Evolutionary conservation across 2,113 vertebrate species (phyloP), one percentile per base, ranked within the genome.

Genomic region (Rhineura floridana): DNA sequence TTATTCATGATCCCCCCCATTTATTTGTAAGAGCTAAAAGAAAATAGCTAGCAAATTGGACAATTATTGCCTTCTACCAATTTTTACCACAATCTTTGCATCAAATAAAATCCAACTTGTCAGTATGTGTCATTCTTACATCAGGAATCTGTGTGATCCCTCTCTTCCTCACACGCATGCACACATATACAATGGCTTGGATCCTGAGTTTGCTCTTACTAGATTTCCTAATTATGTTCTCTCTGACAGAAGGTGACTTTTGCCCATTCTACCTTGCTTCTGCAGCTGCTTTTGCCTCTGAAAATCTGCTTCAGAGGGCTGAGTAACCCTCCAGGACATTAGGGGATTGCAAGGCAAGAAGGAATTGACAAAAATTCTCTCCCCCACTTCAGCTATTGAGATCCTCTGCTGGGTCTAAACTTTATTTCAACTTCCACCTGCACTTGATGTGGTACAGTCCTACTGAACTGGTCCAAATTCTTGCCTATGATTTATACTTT

Each of bases 41-140:
- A 69, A 89, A 91, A 85, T 81, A 46, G 91, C 33, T 63, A 87
- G 90, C 48, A 81, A 85, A 86, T 82, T 90, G 83, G 28, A 36
- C 88, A 86, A 88, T 86, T 83, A 72, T 75, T 46, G 67, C 28
- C 6, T 55, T 91, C 91, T 91, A 86, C n/a, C 81, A 67, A 84
- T 72, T 70, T 86, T 84, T 90, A 83, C 62, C 6, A 0, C 86
- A 75, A 81, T 79, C 10, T 39, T 62, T 55, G 70, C 25, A 30
- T 50, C 62, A 46, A 88, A 91, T 91, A 62, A 76, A 81, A 81
- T 33, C 84, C 19, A 25, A 1, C 76, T 52, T 90, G 90, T 91
- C 65, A 81, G 81, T 85, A n/a, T 28, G 73, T 80, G 67, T 67
- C 86, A 81, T 87, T 83, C 88, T 65, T 42, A 87, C 17, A 90